phyloP scores from a whole-genome alignment of 2,113 vertebrate species.

The Tragelaphus strepsiceros region DNA sequence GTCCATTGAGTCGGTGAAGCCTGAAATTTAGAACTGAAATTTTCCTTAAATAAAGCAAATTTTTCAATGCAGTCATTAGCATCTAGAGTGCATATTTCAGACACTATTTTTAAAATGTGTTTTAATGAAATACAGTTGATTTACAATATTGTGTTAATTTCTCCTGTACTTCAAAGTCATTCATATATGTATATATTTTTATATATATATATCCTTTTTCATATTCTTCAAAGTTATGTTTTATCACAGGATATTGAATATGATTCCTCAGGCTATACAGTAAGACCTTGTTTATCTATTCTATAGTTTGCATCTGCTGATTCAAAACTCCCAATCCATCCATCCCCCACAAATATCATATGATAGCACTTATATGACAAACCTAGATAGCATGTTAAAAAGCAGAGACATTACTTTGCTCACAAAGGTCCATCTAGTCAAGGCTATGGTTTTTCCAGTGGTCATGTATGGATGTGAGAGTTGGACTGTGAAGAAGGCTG shows the following conservation, averaged over 20 bases:
- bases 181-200: background rate
- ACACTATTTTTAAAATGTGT: background rate
- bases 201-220: background rate
- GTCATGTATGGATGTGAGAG: too few species aligned
- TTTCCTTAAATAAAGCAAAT: background rate
- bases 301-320: background rate
- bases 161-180: background rate
- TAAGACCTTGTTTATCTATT: background rate
- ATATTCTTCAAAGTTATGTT: background rate
- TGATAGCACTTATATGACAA: background rate
- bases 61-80: background rate
- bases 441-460: too few species aligned
- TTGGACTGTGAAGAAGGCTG: too few species aligned
- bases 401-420: too few species aligned
- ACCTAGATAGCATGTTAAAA: too few species aligned
- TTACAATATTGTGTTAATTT: background rate
- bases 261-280: background rate
- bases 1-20: fast-evolving
- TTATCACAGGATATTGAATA: background rate
- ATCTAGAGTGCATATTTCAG: background rate
- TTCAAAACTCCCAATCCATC: background rate
- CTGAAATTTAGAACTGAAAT: background rate
- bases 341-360: background rate
- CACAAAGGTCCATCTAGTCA: too few species aligned
- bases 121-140: background rate